Percentiles rank a stretch among this genome's conserved stretches.
These are phyloP conservation scores for Parasteatoda lunata DNA, from an alignment of 2,888 invertebrate genomes.

Conservation along the genomic window DNA sequence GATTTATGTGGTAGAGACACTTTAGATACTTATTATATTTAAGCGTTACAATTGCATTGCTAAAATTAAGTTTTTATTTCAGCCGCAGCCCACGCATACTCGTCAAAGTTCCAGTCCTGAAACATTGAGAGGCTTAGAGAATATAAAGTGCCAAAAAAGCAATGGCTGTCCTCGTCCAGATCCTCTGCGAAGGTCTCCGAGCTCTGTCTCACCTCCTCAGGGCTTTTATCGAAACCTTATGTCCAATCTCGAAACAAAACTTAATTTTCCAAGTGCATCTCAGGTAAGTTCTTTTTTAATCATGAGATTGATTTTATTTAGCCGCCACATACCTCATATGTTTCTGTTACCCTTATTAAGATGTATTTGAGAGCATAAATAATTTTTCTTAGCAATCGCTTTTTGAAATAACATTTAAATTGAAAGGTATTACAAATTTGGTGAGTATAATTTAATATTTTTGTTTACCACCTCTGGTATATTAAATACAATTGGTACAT, in stretches of 20 bases:
- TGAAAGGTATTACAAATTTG: too few species aligned
- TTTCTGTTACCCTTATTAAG: too few species aligned
- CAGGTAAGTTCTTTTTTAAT: neutral
- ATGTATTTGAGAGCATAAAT: too few species aligned
- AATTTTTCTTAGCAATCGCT: too few species aligned
- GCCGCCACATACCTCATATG: too few species aligned
- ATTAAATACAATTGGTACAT: too few species aligned
- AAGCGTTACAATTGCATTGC: neutral
- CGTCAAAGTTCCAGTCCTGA: constrained; percentile 71
- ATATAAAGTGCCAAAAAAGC: constrained; percentile 64
- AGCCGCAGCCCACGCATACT: constrained; percentile 70
- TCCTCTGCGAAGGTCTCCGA: constrained; percentile 53
- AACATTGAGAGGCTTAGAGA: constrained; percentile 69
- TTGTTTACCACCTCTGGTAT: too few species aligned
- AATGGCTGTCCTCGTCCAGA: constrained; percentile 54
- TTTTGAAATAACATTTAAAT: too few species aligned
- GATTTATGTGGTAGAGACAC: too few species aligned
- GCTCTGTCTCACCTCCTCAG: constrained; percentile 36
- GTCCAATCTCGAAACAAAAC: constrained; percentile 39
- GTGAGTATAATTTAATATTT: too few species aligned
- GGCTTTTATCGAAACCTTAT: constrained; percentile 26
- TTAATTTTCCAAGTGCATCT: constrained; percentile 16
- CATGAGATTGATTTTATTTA: too few species aligned
- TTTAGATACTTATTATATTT: neutral
- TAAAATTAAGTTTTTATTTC: constrained; percentile 13